Percentiles rank a stretch among this genome's conserved stretches.
phyloP scores from a whole-genome alignment of 2,888 invertebrate species.

The Carcina quercana region DNA sequence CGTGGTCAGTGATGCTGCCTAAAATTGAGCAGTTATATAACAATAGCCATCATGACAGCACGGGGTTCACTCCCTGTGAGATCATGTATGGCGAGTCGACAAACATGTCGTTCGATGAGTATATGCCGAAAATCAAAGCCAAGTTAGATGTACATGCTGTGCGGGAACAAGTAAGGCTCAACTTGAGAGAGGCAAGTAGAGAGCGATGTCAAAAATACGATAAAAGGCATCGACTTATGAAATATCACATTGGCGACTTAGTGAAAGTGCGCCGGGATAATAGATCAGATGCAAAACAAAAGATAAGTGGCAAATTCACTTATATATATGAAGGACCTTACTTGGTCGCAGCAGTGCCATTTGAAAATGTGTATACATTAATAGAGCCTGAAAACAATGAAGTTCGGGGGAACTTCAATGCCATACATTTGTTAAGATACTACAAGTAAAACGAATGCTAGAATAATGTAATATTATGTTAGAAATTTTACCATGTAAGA shows the following conservation, averaged over 20 bases:
- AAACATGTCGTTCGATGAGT: constrained; percentile 9
- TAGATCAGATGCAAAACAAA: constrained; percentile 10
- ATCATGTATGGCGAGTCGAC: constrained; percentile 8
- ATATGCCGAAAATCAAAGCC: background rate
- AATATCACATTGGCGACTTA: constrained; percentile 13
- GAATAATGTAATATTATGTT: too few relatives aligned
- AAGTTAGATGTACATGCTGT: background rate
- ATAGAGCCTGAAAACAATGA: background rate
- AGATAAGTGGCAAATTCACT: constrained; percentile 5
- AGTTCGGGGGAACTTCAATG: constrained; percentile 4
- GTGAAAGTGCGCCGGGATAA: constrained; percentile 10
- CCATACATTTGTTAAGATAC: constrained; percentile 2
- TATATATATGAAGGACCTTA: constrained; percentile 4
- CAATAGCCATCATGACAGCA: constrained; percentile 16
- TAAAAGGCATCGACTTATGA: constrained; percentile 5
- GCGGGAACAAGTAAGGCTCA: constrained; percentile 4
- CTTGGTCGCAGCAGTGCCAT: constrained; percentile 1
- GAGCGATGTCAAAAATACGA: constrained; percentile 5
- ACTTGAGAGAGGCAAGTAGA: constrained; percentile 4
- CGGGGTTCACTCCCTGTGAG: constrained; percentile 14
- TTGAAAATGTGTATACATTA: constrained; percentile 3
- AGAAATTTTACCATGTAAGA: too few relatives aligned
- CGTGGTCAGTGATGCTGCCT: constrained; percentile 12
- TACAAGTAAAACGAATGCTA: too few relatives aligned
- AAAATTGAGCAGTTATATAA: constrained; percentile 18